A percentile compares a stretch with the other conserved stretches of the same genome.
Evolutionary conservation across 2,888 invertebrate genomes (phyloP).

Genomic region (Aleiodes alternator): DNA sequence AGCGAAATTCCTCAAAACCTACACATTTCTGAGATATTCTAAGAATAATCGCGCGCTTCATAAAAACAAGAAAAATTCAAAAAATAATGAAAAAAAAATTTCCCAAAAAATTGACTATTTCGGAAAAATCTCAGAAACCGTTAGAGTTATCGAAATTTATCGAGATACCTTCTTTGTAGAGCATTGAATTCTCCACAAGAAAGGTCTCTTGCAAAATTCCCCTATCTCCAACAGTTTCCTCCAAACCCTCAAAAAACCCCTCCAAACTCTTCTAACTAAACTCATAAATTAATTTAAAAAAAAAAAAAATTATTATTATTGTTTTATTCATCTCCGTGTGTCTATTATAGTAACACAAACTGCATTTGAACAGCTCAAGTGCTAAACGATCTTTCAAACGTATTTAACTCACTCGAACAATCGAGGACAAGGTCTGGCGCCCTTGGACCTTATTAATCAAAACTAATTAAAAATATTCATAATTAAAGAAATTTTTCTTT

Average conservation of each 20-base stretch:
- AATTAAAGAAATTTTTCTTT: background rate
- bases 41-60: no score
- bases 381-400: constrained; percentile 40
- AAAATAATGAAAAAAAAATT: no score
- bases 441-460: constrained; percentile 27
- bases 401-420: constrained; percentile 50
- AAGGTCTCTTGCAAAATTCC: no score
- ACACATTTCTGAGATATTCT: no score
- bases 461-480: background rate
- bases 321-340: background rate
- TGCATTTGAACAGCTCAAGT: constrained; percentile 22
- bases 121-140: no score
- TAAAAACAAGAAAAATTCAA: no score
- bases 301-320: background rate
- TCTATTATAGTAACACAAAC: constrained; percentile 35
- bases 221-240: background rate
- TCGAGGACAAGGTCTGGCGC: constrained; percentile 59
- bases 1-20: no score
- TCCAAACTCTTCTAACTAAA: background rate
- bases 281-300: background rate
- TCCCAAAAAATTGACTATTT: no score
- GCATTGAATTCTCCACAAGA: no score
- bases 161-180: no score
- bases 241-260: background rate
- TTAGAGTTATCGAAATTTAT: no score